Evolutionary conservation across 1,140 invertebrate species (phyloP).

Genomic region (Idris sp.): DNA sequence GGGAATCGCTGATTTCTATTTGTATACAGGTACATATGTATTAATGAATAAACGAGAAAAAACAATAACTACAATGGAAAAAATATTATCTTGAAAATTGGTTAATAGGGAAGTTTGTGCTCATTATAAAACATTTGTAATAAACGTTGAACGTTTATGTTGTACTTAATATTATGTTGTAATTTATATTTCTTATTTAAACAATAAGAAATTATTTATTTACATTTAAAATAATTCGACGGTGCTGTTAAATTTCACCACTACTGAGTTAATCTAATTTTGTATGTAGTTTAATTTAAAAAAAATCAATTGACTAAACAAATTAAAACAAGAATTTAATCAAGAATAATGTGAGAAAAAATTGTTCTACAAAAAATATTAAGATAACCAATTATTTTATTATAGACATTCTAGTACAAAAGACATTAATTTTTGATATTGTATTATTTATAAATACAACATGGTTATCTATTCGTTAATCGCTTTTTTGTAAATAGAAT

Average conservation of each 20-base stretch:
- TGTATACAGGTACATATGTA: no score
- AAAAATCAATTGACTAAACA: no score
- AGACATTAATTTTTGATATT: slow-evolving; percentile 66
- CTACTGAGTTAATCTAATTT: not conserved
- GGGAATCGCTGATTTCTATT: no score
- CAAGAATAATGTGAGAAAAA: slow-evolving; percentile 25
- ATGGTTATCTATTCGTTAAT: slow-evolving; percentile 48
- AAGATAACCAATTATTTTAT: slow-evolving; percentile 54
- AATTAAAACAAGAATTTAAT: not conserved
- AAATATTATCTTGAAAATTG: slow-evolving; percentile 2
- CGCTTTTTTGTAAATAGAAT: slow-evolving; percentile 62
- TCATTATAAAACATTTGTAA: slow-evolving; percentile 10
- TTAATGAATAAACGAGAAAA: slow-evolving; percentile 1
- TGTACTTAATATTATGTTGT: no score
- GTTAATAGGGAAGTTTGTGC: no score
- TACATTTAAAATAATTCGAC: not conserved
- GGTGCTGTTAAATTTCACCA: slow-evolving; percentile 7
- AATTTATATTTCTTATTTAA: not conserved
- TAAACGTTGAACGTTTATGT: slow-evolving; percentile 24
- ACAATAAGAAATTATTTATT: not conserved
- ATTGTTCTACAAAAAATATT: slow-evolving; percentile 28
- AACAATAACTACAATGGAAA: slow-evolving; percentile 22
- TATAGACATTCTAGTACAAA: slow-evolving; percentile 64
- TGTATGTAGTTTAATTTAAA: no score
- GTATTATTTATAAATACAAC: slow-evolving; percentile 61